Evolutionary conservation across 2,888 invertebrate genomes (phyloP), one percentile per base, ranked within the genome.

Genomic region (Apotomis betuletana): DNA sequence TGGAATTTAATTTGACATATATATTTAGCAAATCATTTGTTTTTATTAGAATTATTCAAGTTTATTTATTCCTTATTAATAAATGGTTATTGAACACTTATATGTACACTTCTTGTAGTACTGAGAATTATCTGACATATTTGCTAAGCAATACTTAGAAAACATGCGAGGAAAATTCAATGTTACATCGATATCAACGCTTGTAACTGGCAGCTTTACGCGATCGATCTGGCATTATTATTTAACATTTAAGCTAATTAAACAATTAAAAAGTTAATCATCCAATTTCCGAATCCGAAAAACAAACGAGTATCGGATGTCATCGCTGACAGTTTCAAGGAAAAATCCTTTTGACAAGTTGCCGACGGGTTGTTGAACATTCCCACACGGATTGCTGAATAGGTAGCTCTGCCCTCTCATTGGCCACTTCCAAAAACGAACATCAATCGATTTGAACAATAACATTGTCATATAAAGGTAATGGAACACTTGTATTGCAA

Each of bases 291-390:
- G 55, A 79, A 83, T 82, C 81, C 78, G 83, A 82, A 79, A 83
- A 85, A 80, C 77, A 79, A 81, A 81, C 79, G 76, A 77, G 86
- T 90, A 87, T 90, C 87, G 79, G 77, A 87, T 91, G 88, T 83
- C 89, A 85, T 80, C 82, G 83, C 81, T 76, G 77, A 78, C 79
- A 77, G 80, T 82, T 92, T 90, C 92, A 89, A 85, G 85, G 91
- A 90, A 91, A 84, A 80, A 83, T 83, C 83, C 81, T 81, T 91
- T 92, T 92, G 91, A 90, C 80, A 79, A 79, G 77, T 79, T 75
- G 87, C 92, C 92, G 92, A 81, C 90, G 83, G 84, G 74, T 78
- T 91, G 92, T 92, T 91, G 85, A 82, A 85, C 90, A 92, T 92
- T 91, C 90, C 84, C 88, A 90, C 92, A 92, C 92, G 92, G 86